phyloP scores from a whole-genome alignment of 2,888 invertebrate genomes.

The Cremastobaeus sp. region DNA sequence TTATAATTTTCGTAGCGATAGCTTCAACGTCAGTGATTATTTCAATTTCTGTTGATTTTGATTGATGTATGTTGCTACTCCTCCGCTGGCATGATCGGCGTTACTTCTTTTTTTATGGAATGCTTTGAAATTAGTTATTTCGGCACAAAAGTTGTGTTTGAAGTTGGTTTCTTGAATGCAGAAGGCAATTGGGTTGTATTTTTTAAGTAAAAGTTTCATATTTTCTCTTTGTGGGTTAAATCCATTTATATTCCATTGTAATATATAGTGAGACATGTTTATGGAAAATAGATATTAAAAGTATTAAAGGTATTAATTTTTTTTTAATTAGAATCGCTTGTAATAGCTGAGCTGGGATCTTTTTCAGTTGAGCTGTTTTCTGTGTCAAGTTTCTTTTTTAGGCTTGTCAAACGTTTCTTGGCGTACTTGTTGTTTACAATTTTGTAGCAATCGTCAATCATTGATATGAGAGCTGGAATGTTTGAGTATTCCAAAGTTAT shows the following conservation, averaged over 20 bases:
- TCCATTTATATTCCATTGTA: background rate
- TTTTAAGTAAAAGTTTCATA: background rate
- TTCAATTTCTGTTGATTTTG: slow-evolving; percentile 23
- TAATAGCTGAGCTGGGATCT: too few relatives aligned
- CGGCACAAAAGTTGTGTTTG: background rate
- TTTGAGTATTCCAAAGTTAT: too few relatives aligned
- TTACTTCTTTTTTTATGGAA: slow-evolving; percentile 1
- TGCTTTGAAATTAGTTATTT: background rate
- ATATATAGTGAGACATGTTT: too few relatives aligned
- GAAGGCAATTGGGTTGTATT: background rate
- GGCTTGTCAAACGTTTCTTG: too few relatives aligned
- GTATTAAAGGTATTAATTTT: too few relatives aligned
- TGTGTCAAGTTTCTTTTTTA: too few relatives aligned
- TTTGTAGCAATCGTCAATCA: too few relatives aligned
- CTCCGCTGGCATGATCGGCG: slow-evolving; percentile 4
- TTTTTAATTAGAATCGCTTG: too few relatives aligned
- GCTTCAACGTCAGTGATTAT: slow-evolving; percentile 52
- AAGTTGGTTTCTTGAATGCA: slow-evolving; percentile 19
- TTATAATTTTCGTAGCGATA: slow-evolving; percentile 21
- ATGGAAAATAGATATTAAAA: too few relatives aligned
- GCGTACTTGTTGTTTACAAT: too few relatives aligned
- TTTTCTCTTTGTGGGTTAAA: background rate
- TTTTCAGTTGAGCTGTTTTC: too few relatives aligned
- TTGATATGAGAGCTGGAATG: too few relatives aligned
- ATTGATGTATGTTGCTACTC: slow-evolving; percentile 13